Percentiles rank a stretch among this genome's conserved stretches.
Conservation (phyloP, 2,888 invertebrate species). For the Conus canariensis region DNA sequence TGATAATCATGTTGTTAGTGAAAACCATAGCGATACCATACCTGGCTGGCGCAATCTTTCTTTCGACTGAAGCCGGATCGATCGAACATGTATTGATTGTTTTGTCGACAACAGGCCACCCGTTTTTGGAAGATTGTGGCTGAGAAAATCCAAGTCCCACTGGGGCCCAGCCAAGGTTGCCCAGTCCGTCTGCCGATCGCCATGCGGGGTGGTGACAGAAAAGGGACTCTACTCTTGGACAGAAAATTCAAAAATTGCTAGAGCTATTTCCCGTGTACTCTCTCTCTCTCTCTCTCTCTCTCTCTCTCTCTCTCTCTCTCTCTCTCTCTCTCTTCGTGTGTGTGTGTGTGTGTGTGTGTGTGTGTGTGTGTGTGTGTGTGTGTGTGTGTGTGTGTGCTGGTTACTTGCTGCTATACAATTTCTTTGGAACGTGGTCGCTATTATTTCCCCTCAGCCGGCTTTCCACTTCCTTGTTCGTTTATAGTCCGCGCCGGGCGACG, state of each 20-base stretch:
- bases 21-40: neutral
- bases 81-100: neutral
- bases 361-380: neutral
- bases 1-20: neutral
- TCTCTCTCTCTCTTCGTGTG: neutral
- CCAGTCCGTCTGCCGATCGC: neutral
- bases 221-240: neutral
- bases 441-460: no score
- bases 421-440: no score
- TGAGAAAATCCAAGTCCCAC: neutral
- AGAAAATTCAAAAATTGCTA: neutral
- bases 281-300: slow-evolving; percentile 24
- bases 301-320: slow-evolving; percentile 22
- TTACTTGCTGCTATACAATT: no score
- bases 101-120: neutral
- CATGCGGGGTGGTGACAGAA: neutral
- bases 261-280: neutral
- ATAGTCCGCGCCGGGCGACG: no score
- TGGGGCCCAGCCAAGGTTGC: neutral
- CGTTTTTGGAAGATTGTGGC: neutral
- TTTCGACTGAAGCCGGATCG: slow-evolving; percentile 8
- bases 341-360: neutral
- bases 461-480: no score
- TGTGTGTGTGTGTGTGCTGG: neutral
- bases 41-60: neutral